A percentile compares a stretch with the other conserved stretches of the same genome.
phyloP scores from a whole-genome alignment of 2,888 invertebrate genomes.

The Yponomeuta plumbellus region DNA sequence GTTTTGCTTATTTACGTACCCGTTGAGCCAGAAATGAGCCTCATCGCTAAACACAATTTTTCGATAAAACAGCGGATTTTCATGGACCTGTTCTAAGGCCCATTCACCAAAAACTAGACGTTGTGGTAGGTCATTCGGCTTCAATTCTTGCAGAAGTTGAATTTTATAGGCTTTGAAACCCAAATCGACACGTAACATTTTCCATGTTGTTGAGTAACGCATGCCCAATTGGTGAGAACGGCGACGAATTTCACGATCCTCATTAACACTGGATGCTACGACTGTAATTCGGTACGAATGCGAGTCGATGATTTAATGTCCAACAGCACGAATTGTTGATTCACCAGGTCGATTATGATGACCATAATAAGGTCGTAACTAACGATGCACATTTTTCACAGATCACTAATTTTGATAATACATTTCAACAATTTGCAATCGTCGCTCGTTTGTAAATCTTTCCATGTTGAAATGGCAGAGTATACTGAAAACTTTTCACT shows the following conservation, averaged over 20 bases:
- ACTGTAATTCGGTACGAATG: constrained; percentile 20
- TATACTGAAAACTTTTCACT: too few relatives aligned
- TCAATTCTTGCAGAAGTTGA: constrained; percentile 19
- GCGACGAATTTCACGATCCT: constrained; percentile 18
- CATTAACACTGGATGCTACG: constrained; percentile 17
- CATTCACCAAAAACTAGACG: constrained; percentile 18
- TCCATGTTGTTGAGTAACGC: constrained; percentile 14
- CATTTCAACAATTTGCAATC: too few relatives aligned
- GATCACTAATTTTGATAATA: too few relatives aligned
- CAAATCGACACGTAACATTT: too few relatives aligned
- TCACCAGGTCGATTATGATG: too few relatives aligned
- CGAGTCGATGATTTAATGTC: constrained; percentile 21
- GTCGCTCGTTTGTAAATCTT: too few relatives aligned
- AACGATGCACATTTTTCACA: too few relatives aligned
- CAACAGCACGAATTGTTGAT: constrained; percentile 18
- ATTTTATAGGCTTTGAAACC: constrained; percentile 10
- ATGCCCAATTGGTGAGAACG: constrained; percentile 19
- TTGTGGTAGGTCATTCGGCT: constrained; percentile 19
- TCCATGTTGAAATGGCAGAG: too few relatives aligned
- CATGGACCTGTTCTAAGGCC: neutral
- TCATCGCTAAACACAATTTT: constrained; percentile 18
- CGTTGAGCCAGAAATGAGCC: constrained; percentile 19
- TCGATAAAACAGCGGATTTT: constrained; percentile 6
- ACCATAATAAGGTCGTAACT: too few relatives aligned
- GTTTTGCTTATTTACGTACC: constrained; percentile 13